Evolutionary conservation across 2,113 vertebrate genomes (phyloP).

Genomic region (Leucopsar rothschildi): DNA sequence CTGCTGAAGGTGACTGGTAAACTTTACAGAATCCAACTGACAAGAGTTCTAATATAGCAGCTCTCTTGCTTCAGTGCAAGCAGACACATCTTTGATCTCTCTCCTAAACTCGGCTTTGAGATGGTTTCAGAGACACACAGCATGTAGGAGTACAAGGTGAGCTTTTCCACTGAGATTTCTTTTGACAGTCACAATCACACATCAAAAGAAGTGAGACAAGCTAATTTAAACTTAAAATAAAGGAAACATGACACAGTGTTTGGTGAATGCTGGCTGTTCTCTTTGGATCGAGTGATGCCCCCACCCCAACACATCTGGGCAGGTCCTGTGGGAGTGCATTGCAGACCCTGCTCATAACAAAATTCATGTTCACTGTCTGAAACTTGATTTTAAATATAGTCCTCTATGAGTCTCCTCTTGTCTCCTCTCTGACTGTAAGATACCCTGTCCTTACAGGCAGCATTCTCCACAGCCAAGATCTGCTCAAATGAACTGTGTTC

Average conservation of each 20-base stretch:
- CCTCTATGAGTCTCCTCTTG: background rate
- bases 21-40: background rate
- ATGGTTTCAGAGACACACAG: background rate
- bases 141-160: background rate
- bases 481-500: background rate
- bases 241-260: background rate
- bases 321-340: background rate
- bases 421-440: background rate
- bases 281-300: rapidly evolving
- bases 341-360: background rate
- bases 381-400: background rate
- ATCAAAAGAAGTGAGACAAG: background rate
- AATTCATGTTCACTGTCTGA: background rate
- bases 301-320: background rate
- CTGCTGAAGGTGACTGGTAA: background rate
- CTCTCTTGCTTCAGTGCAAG: background rate
- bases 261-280: background rate
- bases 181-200: background rate
- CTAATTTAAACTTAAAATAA: background rate
- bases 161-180: background rate
- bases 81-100: background rate
- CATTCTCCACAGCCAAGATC: background rate
- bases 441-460: background rate
- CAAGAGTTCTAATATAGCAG: background rate
- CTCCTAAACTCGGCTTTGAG: background rate